A percentile compares a stretch with the other conserved stretches of the same genome.
Evolutionary conservation across 2,797 vertebrate species (phyloP).

Genomic region (Valencia hispanica): DNA sequence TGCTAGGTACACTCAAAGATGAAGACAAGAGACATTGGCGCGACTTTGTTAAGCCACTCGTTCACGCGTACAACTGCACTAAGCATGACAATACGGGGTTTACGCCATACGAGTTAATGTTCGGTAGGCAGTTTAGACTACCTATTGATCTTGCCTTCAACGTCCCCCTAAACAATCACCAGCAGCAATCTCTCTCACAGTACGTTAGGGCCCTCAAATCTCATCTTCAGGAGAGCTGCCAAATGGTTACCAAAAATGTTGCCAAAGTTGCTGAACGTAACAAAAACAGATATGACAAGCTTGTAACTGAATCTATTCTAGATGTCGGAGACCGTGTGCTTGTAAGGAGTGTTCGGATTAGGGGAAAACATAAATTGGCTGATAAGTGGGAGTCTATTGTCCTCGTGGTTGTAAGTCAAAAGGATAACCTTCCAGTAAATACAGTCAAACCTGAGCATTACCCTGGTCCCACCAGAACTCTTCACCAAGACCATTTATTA

Average conservation of each 20-base stretch:
- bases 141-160: not conserved
- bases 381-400: not conserved
- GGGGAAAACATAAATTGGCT: no score
- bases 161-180: not conserved
- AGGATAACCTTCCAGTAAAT: not conserved
- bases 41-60: constrained; percentile 8
- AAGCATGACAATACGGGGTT: constrained; percentile 1
- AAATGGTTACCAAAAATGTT: not conserved
- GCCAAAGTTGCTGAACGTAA: not conserved
- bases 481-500: not conserved
- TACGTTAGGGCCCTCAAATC: not conserved
- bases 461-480: not conserved
- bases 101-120: not conserved
- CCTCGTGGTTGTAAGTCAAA: not conserved
- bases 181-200: not conserved
- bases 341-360: not conserved
- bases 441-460: not conserved
- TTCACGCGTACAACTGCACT: constrained; percentile 1
- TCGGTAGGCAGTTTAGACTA: not conserved
- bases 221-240: not conserved
- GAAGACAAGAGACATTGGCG: not conserved
- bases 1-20: not conserved
- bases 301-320: not conserved
- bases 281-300: not conserved
- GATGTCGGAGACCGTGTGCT: not conserved